Base-by-base conservation (phyloP, 2,888 invertebrate genomes). In the Arrhopalites spinosus region DNA sequence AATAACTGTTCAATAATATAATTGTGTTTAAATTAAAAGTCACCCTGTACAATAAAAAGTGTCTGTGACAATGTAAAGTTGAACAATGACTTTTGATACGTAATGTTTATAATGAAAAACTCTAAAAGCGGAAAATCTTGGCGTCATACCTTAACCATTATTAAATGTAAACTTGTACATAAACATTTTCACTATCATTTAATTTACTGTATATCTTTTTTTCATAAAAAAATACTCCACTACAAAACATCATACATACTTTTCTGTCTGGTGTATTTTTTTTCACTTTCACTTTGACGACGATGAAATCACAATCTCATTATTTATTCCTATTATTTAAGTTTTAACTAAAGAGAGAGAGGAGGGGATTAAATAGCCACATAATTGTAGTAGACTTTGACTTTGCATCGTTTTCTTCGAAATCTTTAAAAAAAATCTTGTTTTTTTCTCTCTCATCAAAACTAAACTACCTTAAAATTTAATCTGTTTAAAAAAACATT, bases 251-350 rank as follows among this genome's bases (percentile, higher is more conserved):
- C 53, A 17, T 20, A 15, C 53, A n/a, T n/a, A n/a, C n/a, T n/a
- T n/a, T n/a, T n/a, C n/a, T n/a, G n/a, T n/a, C n/a, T n/a, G n/a
- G n/a, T n/a, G n/a, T n/a, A n/a, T n/a, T n/a, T n/a, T n/a, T 36
- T 36, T 36, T 36, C 70, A 50, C 70, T 70, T 70, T 70, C 70
- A 29, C 70, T 70, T 70, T 53, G 59, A 59, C 25, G 29, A 69
- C 53, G 70, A 70, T 70, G 70, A 70, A 70, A 70, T 70, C 70
- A 56, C 70, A 70, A n/a, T 23, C 20, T 36, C 36, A 36, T 13
- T 27, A 2, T 53, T n/a, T 20, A 27, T 25, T 59, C 25, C 25
- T 59, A 59, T 59, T 59, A 59, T 59, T 59, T 59, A 59, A 59
- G 59, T 56, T n/a, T 56, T 2, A n/a, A n/a, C 13, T n/a, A 11